Base-by-base conservation (phyloP, 1,140 invertebrate genomes). In the Drosophila simulans region DNA sequence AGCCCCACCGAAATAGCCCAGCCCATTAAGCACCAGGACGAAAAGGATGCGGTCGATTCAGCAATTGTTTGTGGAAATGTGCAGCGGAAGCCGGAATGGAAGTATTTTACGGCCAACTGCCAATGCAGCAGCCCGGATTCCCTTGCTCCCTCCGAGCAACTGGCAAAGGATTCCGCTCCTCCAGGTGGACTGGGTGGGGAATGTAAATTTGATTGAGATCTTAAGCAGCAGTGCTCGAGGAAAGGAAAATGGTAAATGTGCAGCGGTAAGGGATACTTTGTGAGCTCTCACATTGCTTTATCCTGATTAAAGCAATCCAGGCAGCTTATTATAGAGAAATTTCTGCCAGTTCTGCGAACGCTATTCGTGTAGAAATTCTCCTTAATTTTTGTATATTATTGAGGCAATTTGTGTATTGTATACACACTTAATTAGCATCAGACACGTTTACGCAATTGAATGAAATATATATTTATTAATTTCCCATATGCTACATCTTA, bases 1-100 rank as follows among this genome's bases (percentile, higher is more conserved):
- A 37, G 5, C 13, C 34, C 55, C 22, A n/a, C 60, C 70, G 34
- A 62, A 78, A 74, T 64, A 48, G 68, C 66, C 49, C 76, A 80
- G 77, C 37, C 80, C 80, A 83, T 83, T 83, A 83, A 83, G 59
- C 79, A 83, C 64, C 53, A 52, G 64, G 68, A 71, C 68, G 68
- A 71, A 71, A 71, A 70, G 65, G 68, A 71, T 71, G 68, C 68
- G 68, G 68, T 71, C 52, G 65, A 71, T 70, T 71, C 68, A 70
- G 68, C 68, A 71, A 71, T 71, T 71, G 68, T 71, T 71, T 71
- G 68, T 71, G 68, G 65, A 71, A 71, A 71, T 71, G 68, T 70
- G 68, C 65, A 71, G 37, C 68, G 68, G 68, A 71, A 71, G 52
- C 65, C 64, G 68, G 68, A 71, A 71, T 71, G 68, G 64, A 71